Evolutionary conservation across 2,888 invertebrate species (phyloP).

Genomic region (Heliconius sara): DNA sequence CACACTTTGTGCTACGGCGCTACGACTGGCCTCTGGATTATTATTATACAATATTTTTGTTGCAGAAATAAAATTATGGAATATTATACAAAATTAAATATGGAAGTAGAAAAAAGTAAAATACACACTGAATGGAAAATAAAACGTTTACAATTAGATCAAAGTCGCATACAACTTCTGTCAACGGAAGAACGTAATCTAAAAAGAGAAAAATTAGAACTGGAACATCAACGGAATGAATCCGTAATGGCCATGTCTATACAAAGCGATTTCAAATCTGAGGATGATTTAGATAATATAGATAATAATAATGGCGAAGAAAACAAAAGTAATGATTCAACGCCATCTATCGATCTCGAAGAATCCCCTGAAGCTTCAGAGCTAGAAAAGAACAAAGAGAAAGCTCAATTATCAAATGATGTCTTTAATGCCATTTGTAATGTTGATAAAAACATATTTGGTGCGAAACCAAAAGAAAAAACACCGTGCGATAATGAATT

Average conservation of each 20-base stretch:
- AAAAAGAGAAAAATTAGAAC: constrained; percentile 81
- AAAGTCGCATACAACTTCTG: constrained; percentile 73
- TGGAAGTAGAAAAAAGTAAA: constrained; percentile 83
- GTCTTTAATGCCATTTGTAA: constrained; percentile 70
- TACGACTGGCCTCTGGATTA: no score
- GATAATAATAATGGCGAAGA: constrained; percentile 49
- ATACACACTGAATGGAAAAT: constrained; percentile 84
- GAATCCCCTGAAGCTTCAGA: constrained; percentile 41
- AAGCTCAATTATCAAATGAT: constrained; percentile 58
- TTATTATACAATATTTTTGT: constrained; percentile 50
- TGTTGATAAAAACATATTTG: constrained; percentile 70
- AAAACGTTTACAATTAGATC: constrained; percentile 75
- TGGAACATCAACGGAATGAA: constrained; percentile 72
- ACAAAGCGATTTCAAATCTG: constrained; percentile 62
- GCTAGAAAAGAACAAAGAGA: constrained; percentile 53
- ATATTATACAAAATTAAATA: constrained; percentile 86
- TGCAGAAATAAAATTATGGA: constrained; percentile 84
- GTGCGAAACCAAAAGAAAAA: constrained; percentile 56
- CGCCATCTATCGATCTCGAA: constrained; percentile 37
- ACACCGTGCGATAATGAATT: constrained; percentile 66
- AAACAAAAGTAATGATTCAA: constrained; percentile 47
- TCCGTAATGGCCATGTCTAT: constrained; percentile 72
- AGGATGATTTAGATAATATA: constrained; percentile 52
- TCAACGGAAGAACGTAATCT: constrained; percentile 82
- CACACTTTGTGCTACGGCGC: no score